Percentiles rank a stretch among this genome's conserved stretches.
Evolutionary conservation across 1,140 invertebrate species (phyloP).

Genomic region (Sycobia sp.): DNA sequence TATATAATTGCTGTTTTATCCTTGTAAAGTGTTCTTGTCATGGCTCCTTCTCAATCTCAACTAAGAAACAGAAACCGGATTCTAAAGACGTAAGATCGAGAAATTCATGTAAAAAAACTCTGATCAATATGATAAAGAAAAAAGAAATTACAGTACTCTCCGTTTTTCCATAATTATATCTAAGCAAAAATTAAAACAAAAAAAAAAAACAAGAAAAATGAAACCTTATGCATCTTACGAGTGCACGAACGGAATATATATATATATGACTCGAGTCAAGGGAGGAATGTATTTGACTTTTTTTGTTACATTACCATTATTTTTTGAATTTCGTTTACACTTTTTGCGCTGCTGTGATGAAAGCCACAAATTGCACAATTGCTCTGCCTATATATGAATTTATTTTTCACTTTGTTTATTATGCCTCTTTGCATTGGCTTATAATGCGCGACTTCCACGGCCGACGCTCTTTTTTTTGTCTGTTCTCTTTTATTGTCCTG

Average conservation of each 20-base stretch:
- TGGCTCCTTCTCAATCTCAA: too few species aligned
- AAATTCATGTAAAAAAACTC: too few species aligned
- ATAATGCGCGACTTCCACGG: conserved; percentile 31
- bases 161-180: too few species aligned
- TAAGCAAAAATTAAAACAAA: too few species aligned
- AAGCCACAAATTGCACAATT: conserved; percentile 8
- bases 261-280: conserved; percentile 1
- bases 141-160: too few species aligned
- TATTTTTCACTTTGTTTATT: background rate
- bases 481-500: conserved; percentile 20
- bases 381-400: background rate
- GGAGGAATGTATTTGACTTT: conserved; percentile 27
- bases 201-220: background rate
- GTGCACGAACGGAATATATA: conserved; percentile 17
- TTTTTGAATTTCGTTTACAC: conserved; percentile 41
- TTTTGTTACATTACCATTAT: conserved; percentile 22
- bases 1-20: background rate
- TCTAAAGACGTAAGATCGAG: too few species aligned
- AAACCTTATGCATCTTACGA: background rate
- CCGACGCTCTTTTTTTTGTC: conserved; percentile 13
- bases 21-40: conserved; percentile 10
- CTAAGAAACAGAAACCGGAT: background rate
- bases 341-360: conserved; percentile 28
- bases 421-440: conserved; percentile 34
- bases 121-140: too few species aligned